Conservation (phyloP, 2,113 vertebrate genomes). For the Axis porcinus region DNA sequence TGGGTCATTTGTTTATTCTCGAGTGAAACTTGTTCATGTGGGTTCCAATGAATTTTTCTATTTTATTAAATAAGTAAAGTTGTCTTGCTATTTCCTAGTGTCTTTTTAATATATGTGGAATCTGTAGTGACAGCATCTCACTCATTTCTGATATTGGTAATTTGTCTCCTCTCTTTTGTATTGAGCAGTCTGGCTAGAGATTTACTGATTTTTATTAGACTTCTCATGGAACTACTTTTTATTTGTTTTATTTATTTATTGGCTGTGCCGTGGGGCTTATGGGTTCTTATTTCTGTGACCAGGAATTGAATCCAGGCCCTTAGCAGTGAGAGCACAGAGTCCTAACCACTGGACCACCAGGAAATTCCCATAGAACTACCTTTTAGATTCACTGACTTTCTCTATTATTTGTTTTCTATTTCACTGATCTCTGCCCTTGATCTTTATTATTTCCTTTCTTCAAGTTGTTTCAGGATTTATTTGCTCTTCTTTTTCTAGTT, state of each 20-base stretch:
- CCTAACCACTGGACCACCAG: background rate
- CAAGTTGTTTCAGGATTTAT: background rate
- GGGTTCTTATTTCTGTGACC: background rate
- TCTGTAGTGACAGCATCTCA: background rate
- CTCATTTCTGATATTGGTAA: background rate
- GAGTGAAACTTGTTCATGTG: background rate
- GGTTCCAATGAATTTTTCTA: conserved; percentile 22
- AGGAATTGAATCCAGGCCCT: background rate
- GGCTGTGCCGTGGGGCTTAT: background rate
- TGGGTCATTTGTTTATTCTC: background rate
- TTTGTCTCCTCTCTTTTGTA: background rate
- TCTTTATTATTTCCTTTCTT: background rate
- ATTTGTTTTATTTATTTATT: background rate
- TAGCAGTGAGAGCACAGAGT: background rate
- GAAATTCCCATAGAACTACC: background rate
- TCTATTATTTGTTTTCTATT: background rate
- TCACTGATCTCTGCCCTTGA: background rate
- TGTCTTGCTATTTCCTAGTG: background rate
- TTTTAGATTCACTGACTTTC: background rate
- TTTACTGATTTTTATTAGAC: background rate
- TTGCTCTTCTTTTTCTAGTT: background rate
- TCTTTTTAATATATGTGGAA: background rate
- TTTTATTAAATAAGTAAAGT: background rate
- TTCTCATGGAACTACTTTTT: background rate
- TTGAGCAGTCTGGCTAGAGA: background rate